A percentile compares a stretch with the other conserved stretches of the same genome.
These are phyloP conservation scores for Meteorus sp. DNA, from an alignment of 1,140 invertebrate species.

Conservation along the genomic window DNA sequence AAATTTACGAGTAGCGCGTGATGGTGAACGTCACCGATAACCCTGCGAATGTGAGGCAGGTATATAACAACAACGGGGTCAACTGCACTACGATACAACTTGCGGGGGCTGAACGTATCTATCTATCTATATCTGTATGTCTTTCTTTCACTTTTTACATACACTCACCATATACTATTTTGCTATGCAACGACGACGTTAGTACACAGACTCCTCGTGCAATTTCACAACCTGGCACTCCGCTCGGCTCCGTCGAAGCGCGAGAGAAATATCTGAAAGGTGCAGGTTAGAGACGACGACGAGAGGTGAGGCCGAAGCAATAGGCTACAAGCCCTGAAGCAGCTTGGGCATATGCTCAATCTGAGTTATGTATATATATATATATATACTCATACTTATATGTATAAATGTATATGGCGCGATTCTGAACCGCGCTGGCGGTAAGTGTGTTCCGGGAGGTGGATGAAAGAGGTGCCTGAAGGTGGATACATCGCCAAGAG, in stretches of 20 bases:
- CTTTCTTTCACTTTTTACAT: constrained; percentile 4
- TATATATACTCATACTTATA: constrained; percentile 18
- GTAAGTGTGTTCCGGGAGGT: constrained; percentile 26
- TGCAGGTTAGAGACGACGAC: constrained; percentile 31
- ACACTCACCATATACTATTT: background rate
- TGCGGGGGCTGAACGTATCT: constrained; percentile 8
- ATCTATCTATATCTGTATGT: background rate
- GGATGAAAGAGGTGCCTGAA: constrained; percentile 21
- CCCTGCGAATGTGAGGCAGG: constrained; percentile 8
- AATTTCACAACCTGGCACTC: constrained; percentile 27
- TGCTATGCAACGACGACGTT: constrained; percentile 5
- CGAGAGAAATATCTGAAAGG: constrained; percentile 33
- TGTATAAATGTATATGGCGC: constrained; percentile 5
- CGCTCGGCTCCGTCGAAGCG: background rate
- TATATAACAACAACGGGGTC: constrained; percentile 15
- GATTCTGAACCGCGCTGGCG: constrained; percentile 18
- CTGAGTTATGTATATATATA: constrained; percentile 9
- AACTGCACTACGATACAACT: constrained; percentile 5
- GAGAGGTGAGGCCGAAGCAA: constrained; percentile 31
- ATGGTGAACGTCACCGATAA: constrained; percentile 4
- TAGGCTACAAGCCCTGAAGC: constrained; percentile 26
- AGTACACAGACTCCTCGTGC: constrained; percentile 11
- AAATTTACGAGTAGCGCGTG: background rate
- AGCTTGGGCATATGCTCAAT: constrained; percentile 17
- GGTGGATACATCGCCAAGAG: constrained; percentile 33